Evolutionary conservation across 2,797 vertebrate genomes (phyloP).

Genomic region (Notamacropus eugenii): DNA sequence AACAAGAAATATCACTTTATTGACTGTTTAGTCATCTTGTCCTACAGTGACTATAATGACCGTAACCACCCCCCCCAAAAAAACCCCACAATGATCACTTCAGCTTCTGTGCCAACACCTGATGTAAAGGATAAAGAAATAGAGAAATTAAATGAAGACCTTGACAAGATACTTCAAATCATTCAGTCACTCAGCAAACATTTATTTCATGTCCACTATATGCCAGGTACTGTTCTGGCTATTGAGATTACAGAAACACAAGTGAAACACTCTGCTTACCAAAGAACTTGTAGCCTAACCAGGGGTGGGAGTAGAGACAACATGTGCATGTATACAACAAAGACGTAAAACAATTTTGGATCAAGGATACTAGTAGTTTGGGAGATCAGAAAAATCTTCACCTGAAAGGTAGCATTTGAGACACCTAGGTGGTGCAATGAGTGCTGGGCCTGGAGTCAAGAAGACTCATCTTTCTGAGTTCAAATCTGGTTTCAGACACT

Average conservation of each 20-base stretch:
- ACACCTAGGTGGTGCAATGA: background rate
- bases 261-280: background rate
- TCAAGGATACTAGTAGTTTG: background rate
- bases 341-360: background rate
- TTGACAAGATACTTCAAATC: background rate
- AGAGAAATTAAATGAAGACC: background rate
- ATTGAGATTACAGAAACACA: background rate
- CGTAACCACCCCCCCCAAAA: background rate
- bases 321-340: background rate
- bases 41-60: background rate
- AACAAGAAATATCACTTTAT: background rate
- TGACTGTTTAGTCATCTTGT: background rate
- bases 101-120: background rate
- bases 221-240: background rate
- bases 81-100: background rate
- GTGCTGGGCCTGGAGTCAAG: background rate
- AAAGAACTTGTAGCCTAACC: background rate
- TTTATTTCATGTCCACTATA: background rate
- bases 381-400: background rate
- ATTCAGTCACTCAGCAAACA: background rate
- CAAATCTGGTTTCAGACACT: background rate
- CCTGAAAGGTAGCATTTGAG: background rate
- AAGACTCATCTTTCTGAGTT: background rate
- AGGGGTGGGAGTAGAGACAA: background rate
- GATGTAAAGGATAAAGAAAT: background rate